These are phyloP conservation scores for Metopolophium dirhodum DNA, from an alignment of 1,140 invertebrate species.

Conservation along the genomic window DNA sequence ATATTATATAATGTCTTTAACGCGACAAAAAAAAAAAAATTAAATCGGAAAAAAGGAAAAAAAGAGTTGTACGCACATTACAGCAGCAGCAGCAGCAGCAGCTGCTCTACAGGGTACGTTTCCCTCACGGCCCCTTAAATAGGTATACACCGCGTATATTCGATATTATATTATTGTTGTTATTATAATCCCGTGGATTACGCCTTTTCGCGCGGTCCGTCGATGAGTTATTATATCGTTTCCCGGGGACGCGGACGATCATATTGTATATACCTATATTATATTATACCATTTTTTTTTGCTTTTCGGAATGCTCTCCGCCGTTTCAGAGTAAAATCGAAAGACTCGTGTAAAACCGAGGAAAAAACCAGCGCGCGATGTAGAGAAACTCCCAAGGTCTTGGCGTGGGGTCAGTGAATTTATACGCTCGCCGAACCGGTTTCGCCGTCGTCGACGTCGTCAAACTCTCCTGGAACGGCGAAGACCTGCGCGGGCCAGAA, in stretches of 20 bases:
- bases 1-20: conserved; percentile 44
- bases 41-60: conserved; percentile 1
- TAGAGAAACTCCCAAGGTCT: conserved; percentile 54
- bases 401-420: conserved; percentile 54
- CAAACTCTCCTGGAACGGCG: conserved; percentile 32
- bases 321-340: conserved; percentile 14
- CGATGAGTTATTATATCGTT: conserved; percentile 40
- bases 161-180: conserved; percentile 11
- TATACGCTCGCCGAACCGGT: conserved; percentile 53
- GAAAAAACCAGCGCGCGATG: neutral
- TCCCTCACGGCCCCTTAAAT: neutral
- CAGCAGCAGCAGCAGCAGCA: neutral
- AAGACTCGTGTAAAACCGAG: neutral
- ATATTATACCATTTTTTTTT: neutral
- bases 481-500: neutral
- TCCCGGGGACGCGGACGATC: conserved; percentile 24
- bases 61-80: conserved; percentile 44
- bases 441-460: neutral
- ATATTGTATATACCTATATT: neutral
- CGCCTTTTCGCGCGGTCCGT: neutral
- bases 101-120: neutral
- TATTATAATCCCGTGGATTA: conserved; percentile 50
- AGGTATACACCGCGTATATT: neutral
- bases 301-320: conserved; percentile 23
- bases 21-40: conserved; percentile 18